Conservation (phyloP, 1,140 invertebrate species). For the Akabosia matsudoensis region DNA sequence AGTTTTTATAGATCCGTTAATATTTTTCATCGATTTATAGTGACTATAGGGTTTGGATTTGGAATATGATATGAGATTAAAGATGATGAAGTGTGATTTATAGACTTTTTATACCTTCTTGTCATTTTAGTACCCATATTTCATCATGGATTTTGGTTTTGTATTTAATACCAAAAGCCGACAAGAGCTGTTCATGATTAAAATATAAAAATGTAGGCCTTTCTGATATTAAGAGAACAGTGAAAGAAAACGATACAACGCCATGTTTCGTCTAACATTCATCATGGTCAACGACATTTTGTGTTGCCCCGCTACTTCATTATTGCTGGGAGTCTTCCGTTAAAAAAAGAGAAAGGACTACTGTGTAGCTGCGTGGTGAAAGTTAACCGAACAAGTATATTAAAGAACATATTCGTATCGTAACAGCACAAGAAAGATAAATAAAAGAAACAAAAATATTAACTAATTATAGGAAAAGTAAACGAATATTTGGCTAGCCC, state of each 20-base stretch:
- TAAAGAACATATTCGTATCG: background rate
- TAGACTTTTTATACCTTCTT: background rate
- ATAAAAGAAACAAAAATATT: background rate
- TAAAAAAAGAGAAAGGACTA: too few species aligned
- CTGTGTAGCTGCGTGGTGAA: too few species aligned
- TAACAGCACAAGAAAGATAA: background rate
- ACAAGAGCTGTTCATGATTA: too few species aligned
- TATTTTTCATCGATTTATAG: background rate
- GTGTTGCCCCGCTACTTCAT: too few species aligned
- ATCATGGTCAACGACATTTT: too few species aligned
- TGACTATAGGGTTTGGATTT: constrained; percentile 34
- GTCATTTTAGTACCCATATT: too few species aligned
- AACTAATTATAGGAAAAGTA: too few species aligned
- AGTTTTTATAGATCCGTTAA: constrained; percentile 20
- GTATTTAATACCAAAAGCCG: too few species aligned
- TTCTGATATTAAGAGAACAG: background rate
- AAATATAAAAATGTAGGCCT: constrained; percentile 27
- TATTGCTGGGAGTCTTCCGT: too few species aligned
- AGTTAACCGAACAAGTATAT: background rate
- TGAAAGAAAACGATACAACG: too few species aligned
- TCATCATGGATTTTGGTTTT: too few species aligned
- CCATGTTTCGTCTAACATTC: too few species aligned
- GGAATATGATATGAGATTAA: constrained; percentile 36
- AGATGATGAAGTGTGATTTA: background rate
- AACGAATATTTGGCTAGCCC: constrained; percentile 18